phyloP scores from a whole-genome alignment of 2,888 invertebrate species.

The Apamea epomidion region DNA sequence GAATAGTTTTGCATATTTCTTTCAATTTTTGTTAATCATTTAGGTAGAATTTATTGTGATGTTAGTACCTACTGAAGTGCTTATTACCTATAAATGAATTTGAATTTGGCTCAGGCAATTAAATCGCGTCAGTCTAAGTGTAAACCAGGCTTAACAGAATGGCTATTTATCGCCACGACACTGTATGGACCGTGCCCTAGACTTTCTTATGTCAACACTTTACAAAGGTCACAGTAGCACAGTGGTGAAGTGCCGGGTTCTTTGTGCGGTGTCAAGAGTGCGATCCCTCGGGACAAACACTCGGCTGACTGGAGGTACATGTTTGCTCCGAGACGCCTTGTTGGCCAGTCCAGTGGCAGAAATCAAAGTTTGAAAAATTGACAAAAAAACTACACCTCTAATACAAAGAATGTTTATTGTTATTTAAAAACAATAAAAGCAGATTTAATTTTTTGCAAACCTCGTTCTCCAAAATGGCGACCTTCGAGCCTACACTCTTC shows the following conservation, averaged over 20 bases:
- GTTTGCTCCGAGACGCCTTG: slow-evolving; percentile 4
- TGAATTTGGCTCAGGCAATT: not conserved
- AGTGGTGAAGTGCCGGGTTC: not conserved
- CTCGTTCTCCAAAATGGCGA: too few species aligned
- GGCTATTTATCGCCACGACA: not conserved
- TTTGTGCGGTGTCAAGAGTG: not conserved
- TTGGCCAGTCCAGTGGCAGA: not conserved
- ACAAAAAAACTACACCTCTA: too few species aligned
- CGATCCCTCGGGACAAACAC: slow-evolving; percentile 32
- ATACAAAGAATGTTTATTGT: too few species aligned
- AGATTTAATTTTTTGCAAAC: too few species aligned
- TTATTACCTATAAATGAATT: not conserved
- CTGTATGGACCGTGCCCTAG: not conserved
- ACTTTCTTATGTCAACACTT: slow-evolving; percentile 1
- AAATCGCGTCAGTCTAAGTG: not conserved
- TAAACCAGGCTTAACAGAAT: not conserved
- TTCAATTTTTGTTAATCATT: not conserved
- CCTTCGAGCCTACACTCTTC: too few species aligned
- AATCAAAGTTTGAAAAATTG: too few species aligned
- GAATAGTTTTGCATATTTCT: not conserved
- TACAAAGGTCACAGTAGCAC: not conserved
- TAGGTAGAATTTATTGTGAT: too few species aligned
- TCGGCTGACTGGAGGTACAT: not conserved
- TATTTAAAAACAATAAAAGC: too few species aligned
- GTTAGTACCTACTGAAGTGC: too few species aligned